Base-by-base conservation (phyloP, 2,888 invertebrate genomes). In the Neoitamus cyanurus region DNA sequence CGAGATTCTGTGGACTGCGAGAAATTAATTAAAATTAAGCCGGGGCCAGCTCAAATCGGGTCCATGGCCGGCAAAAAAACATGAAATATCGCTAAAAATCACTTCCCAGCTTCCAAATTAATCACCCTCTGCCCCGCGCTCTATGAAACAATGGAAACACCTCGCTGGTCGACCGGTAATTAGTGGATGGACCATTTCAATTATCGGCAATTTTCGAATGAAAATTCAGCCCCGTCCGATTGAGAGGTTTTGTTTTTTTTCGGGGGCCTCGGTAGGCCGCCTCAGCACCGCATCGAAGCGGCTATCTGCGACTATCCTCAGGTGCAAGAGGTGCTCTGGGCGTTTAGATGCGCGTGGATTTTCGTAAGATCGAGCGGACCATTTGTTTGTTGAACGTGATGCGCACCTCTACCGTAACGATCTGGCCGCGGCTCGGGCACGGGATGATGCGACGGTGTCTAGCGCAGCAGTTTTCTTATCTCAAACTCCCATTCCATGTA, bases 11-110 rank as follows among this genome's bases (percentile, higher is more conserved):
- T 6, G 20, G 48, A 48, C 48, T 78, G 6, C n/a, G 30, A 80
- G 31, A 80, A 69, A 82, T 82, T 82, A 82, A 82, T 82, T 82
- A 82, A 69, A 82, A 82, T 82, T 37, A 31, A 69, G 9, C 36
- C 69, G 3, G 7, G 34, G 15, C 25, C 37, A 82, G 68, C 20
- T 82, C 25, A 82, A 80, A 82, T 68, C 25, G n/a, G 69, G 69
- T 69, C 69, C 82, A 82, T n/a, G 28, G 30, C n/a, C 31, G 7
- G 30, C 31, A 34, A 31, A 80, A 30, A 68, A 30, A 82, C 1
- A 34, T 58, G 46, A 78, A 78, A 78, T 30, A 78, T 31, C 42
- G 58, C 58, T 20, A 58, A 80, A 58, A 80, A 7, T 20, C 48
- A 80, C 15, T 13, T 20, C 30, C 37, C 7, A 25, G 58, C 15